phyloP scores from a whole-genome alignment of 1,140 invertebrate species.

The Solen grandis region DNA sequence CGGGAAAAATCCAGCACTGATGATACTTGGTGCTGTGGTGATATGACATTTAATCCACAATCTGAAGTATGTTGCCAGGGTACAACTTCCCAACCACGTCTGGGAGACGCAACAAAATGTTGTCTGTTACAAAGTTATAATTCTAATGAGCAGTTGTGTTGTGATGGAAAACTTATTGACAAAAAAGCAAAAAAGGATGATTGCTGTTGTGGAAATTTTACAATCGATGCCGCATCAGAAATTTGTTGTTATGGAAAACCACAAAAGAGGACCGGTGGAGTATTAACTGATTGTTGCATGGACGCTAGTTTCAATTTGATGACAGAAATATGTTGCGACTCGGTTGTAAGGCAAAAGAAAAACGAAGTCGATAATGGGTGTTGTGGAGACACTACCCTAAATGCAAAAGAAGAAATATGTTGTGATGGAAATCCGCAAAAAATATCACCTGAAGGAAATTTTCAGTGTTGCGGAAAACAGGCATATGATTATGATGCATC shows the following conservation, averaged over 20 bases:
- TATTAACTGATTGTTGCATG: slow-evolving; percentile 38
- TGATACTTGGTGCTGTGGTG: slow-evolving; percentile 49
- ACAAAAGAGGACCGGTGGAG: slow-evolving; percentile 20
- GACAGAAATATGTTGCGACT: slow-evolving; percentile 43
- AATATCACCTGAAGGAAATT: slow-evolving; percentile 20
- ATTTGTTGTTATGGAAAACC: slow-evolving; percentile 54
- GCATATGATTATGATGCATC: slow-evolving; percentile 39
- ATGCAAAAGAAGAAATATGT: slow-evolving; percentile 43
- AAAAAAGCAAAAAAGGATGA: slow-evolving; percentile 24
- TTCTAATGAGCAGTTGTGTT: slow-evolving; percentile 34
- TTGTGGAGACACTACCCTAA: slow-evolving; percentile 45
- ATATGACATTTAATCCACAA: slow-evolving; percentile 46
- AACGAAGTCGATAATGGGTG: slow-evolving; percentile 38
- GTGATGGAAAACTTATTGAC: slow-evolving; percentile 15
- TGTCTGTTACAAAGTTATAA: slow-evolving; percentile 33
- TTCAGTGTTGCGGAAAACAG: slow-evolving; percentile 37
- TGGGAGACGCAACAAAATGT: slow-evolving; percentile 31
- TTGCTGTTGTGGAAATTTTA: slow-evolving; percentile 47
- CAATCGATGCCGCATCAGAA: slow-evolving; percentile 22
- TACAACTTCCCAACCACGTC: slow-evolving; percentile 19
- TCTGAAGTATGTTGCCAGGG: slow-evolving; percentile 50
- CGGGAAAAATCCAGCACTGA: slow-evolving; percentile 21
- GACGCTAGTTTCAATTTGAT: slow-evolving; percentile 41
- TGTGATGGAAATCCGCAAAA: slow-evolving; percentile 45
- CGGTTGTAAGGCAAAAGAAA: slow-evolving; percentile 29